Conservation (phyloP, 2,888 invertebrate species). For the Epirrhoe tristata region DNA sequence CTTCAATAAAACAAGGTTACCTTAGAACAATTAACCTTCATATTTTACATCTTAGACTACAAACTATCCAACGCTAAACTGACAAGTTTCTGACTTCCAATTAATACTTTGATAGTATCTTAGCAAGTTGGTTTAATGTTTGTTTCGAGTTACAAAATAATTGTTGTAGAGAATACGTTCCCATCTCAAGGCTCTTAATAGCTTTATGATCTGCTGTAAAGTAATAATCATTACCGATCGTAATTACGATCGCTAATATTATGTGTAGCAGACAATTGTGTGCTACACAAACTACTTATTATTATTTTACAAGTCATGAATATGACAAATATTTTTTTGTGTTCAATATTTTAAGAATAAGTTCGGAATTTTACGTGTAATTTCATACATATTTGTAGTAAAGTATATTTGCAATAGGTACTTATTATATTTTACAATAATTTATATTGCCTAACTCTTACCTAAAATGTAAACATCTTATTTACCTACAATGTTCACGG, state of each 20-base stretch:
- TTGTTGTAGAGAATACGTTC: conserved; percentile 36
- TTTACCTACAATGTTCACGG: too few species aligned
- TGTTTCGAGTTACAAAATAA: conserved; percentile 45
- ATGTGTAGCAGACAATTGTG: too few species aligned
- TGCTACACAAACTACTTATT: background rate
- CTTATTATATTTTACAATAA: too few species aligned
- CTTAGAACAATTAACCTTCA: conserved; percentile 32
- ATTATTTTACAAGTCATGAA: background rate
- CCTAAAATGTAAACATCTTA: too few species aligned
- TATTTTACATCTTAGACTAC: conserved; percentile 37
- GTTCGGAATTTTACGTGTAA: too few species aligned
- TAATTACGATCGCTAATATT: too few species aligned
- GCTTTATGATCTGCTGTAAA: background rate
- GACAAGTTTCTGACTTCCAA: conserved; percentile 44
- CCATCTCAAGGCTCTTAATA: background rate
- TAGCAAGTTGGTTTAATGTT: conserved; percentile 39
- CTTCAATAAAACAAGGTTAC: conserved; percentile 15
- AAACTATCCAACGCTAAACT: conserved; percentile 37
- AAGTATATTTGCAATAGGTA: too few species aligned
- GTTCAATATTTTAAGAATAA: background rate
- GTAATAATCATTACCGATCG: background rate
- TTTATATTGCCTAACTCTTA: too few species aligned
- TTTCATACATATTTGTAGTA: too few species aligned
- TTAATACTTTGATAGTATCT: conserved; percentile 47
- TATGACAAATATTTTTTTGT: background rate